Percentiles rank a stretch among this genome's conserved stretches.
phyloP scores from a whole-genome alignment of 2,888 invertebrate species.

The Eristalinus sepulchralis region DNA sequence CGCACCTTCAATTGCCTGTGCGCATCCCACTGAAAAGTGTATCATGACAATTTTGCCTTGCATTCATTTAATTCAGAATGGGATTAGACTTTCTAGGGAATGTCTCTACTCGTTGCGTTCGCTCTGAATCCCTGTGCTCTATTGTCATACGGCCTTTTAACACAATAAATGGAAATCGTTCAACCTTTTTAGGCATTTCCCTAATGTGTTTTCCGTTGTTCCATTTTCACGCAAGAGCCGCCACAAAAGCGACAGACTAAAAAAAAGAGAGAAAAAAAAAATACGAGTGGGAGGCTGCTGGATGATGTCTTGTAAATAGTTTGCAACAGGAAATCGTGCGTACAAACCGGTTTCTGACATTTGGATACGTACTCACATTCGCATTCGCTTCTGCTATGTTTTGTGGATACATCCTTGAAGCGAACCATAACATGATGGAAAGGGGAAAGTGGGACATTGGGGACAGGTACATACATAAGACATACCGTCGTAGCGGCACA shows the following conservation, averaged over 20 bases:
- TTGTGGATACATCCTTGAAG: slow-evolving; percentile 28
- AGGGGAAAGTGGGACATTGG: neutral
- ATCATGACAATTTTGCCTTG: slow-evolving; percentile 17
- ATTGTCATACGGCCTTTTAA: slow-evolving; percentile 49
- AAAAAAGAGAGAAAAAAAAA: neutral
- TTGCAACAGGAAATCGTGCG: slow-evolving; percentile 52
- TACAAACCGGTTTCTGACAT: slow-evolving; percentile 25
- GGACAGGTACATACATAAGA: neutral
- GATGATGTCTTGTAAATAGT: slow-evolving; percentile 61
- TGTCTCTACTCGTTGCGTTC: slow-evolving; percentile 21
- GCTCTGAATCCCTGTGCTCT: neutral
- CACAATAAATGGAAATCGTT: slow-evolving; percentile 59
- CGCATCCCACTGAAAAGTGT: neutral
- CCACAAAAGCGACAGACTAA: neutral
- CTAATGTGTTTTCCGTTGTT: slow-evolving; percentile 35
- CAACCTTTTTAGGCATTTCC: slow-evolving; percentile 42
- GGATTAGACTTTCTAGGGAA: slow-evolving; percentile 32
- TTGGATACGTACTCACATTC: slow-evolving; percentile 1
- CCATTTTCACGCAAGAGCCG: slow-evolving; percentile 34
- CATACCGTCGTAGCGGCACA: neutral
- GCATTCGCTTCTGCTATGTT: neutral
- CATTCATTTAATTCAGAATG: slow-evolving; percentile 39
- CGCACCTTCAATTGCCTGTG: slow-evolving; percentile 28
- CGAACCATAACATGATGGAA: slow-evolving; percentile 37
- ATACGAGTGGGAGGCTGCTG: slow-evolving; percentile 2